Conservation (phyloP, 2,888 invertebrate genomes). For the Physocephala rufipes region DNA sequence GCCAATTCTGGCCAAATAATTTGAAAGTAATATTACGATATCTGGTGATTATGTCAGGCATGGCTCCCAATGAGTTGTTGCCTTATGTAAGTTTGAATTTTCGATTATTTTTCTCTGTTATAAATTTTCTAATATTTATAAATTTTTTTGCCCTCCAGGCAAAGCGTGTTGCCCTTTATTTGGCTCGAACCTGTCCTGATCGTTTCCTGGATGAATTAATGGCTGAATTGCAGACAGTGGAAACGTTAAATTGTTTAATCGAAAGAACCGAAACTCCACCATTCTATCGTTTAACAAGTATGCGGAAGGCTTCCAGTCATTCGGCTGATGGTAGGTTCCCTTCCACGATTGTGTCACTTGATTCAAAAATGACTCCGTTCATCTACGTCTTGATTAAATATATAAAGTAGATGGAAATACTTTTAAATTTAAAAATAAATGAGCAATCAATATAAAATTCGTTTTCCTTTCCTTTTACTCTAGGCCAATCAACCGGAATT, state of each 20-base stretch:
- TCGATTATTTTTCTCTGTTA: too few relatives aligned
- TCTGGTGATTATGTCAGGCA: slow-evolving; percentile 93
- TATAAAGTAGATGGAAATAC: too few relatives aligned
- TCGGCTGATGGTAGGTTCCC: slow-evolving; percentile 69
- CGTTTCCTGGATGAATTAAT: slow-evolving; percentile 95
- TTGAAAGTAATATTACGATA: slow-evolving; percentile 96
- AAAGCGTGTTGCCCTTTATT: slow-evolving; percentile 91
- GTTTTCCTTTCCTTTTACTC: not conserved
- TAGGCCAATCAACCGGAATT: slow-evolving; percentile 64
- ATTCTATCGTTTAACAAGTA: slow-evolving; percentile 92
- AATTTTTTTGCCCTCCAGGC: slow-evolving; percentile 74
- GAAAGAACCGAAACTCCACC: slow-evolving; percentile 98
- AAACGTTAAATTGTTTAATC: slow-evolving; percentile 93
- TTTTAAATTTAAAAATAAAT: not conserved
- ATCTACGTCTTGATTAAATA: too few relatives aligned
- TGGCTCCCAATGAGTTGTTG: slow-evolving; percentile 94
- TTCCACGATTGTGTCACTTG: too few relatives aligned
- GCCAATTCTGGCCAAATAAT: slow-evolving; percentile 97
- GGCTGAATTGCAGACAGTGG: slow-evolving; percentile 96
- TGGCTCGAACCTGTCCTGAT: slow-evolving; percentile 92
- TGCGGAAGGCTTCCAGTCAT: slow-evolving; percentile 89
- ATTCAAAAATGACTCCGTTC: too few relatives aligned
- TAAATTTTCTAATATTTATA: not conserved
- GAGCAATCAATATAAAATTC: not conserved
- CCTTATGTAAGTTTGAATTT: slow-evolving; percentile 78